Conservation (phyloP, 2,888 invertebrate species). For the Drosophila paranaensis region DNA sequence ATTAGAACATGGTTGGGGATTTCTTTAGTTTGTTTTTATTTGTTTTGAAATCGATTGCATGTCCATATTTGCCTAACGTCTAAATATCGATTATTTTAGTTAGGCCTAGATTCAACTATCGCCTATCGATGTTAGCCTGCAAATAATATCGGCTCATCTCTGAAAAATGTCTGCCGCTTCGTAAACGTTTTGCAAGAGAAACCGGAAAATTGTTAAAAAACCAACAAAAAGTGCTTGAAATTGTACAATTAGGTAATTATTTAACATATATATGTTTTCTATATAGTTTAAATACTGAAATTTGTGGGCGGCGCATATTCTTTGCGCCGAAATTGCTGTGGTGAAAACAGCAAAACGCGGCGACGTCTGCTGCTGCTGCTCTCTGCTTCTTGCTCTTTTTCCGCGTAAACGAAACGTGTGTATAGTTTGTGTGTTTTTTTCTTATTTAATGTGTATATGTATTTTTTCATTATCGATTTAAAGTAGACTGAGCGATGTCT, state of each 20-base stretch:
- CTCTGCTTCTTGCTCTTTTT: constrained; percentile 45
- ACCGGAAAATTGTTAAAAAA: constrained; percentile 57
- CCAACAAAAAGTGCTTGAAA: constrained; percentile 38
- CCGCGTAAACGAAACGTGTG: constrained; percentile 40
- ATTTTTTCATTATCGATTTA: constrained; percentile 35
- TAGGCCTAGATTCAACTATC: not conserved
- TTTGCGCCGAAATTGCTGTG: constrained; percentile 36
- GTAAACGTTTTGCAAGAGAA: constrained; percentile 70
- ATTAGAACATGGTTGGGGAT: constrained; percentile 42
- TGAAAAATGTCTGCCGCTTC: constrained; percentile 73
- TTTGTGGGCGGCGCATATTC: not conserved
- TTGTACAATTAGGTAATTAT: constrained; percentile 51
- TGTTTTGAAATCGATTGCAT: constrained; percentile 29
- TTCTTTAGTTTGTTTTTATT: constrained; percentile 26
- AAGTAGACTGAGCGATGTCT: constrained; percentile 76
- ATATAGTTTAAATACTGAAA: not conserved
- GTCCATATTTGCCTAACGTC: constrained; percentile 12
- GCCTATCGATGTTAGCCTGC: constrained; percentile 21
- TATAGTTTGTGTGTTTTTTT: constrained; percentile 32
- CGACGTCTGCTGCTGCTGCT: constrained; percentile 44
- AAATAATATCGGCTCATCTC: constrained; percentile 44
- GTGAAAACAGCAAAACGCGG: constrained; percentile 61
- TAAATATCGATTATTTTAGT: constrained; percentile 17
- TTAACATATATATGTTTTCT: not conserved
- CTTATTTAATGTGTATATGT: constrained; percentile 1